Conservation (phyloP, 2,113 vertebrate species). For the Bombycilla garrulus region DNA sequence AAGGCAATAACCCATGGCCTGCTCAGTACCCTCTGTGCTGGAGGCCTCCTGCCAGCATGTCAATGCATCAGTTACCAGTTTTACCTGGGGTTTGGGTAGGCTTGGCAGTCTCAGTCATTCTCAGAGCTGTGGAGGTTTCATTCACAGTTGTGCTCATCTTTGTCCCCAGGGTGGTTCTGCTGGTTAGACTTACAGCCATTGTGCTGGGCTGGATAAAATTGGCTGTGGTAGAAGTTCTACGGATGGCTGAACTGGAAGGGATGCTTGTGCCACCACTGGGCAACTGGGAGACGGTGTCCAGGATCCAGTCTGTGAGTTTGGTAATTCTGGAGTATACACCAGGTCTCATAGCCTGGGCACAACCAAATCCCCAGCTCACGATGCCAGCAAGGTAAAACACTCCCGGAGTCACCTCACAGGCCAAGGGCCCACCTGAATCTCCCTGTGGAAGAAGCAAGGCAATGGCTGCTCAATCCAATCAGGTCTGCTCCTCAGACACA, state of each 20-base stretch:
- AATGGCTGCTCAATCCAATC: background rate
- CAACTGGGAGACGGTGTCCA: conserved; percentile 58
- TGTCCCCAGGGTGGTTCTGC: background rate
- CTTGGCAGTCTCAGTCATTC: background rate
- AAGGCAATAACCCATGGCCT: background rate
- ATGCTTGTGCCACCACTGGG: background rate
- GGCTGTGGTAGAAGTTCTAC: background rate
- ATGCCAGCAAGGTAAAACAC: conserved; percentile 91
- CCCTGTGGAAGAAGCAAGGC: conserved; percentile 75
- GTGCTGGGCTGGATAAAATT: background rate
- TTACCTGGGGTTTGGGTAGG: conserved; percentile 69
- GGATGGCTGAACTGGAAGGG: background rate
- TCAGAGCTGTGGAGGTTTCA: background rate
- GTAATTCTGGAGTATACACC: conserved; percentile 89
- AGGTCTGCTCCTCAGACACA: background rate
- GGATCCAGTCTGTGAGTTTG: conserved; percentile 85
- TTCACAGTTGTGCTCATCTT: background rate
- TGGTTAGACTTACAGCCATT: background rate
- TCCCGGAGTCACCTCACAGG: conserved; percentile 86
- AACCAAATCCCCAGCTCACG: conserved; percentile 94
- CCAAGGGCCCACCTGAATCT: conserved; percentile 93
- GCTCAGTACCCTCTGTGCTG: background rate
- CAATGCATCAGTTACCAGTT: accelerated
- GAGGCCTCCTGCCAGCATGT: background rate
- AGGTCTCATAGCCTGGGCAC: conserved; percentile 84